Percentiles rank a stretch among this genome's conserved stretches.
phyloP scores from a whole-genome alignment of 1,140 invertebrate genomes.

The Cotesia typhae region DNA sequence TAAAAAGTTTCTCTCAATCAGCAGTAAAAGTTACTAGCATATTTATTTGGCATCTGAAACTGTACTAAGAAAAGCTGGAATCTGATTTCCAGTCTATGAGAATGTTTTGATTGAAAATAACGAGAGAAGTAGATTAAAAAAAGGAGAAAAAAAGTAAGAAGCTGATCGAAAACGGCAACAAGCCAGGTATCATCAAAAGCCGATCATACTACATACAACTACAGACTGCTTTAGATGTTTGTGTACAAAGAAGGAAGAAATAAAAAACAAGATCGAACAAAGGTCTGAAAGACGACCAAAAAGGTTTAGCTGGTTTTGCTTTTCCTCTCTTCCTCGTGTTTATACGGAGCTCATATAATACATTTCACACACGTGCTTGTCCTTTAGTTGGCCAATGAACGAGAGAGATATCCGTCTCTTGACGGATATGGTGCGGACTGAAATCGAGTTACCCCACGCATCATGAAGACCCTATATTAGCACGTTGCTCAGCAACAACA shows the following conservation, averaged over 20 bases:
- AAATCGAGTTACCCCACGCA: constrained; percentile 50
- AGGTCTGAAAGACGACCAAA: constrained; percentile 16
- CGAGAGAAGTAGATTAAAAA: no score
- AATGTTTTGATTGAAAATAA: no score
- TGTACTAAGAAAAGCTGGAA: no score
- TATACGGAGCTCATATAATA: not conserved
- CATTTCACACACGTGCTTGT: constrained; percentile 12
- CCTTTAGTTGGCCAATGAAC: not conserved
- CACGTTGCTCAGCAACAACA: constrained; percentile 11
- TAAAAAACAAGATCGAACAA: constrained; percentile 8
- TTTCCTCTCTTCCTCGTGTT: not conserved
- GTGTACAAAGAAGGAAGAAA: not conserved
- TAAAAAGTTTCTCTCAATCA: no score
- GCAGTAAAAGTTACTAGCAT: no score
- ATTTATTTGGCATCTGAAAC: no score
- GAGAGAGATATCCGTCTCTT: constrained; percentile 18
- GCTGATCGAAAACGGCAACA: no score
- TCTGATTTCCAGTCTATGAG: no score
- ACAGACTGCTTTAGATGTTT: not conserved
- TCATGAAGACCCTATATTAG: constrained; percentile 6
- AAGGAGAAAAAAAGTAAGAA: no score
- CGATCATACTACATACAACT: not conserved
- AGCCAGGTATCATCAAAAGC: constrained; percentile 3
- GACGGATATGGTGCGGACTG: constrained; percentile 34
- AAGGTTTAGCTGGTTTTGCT: constrained; percentile 12